A percentile compares a stretch with the other conserved stretches of the same genome.
Evolutionary conservation across 53 echinoderm and acorn worm genomes (phyloP).

Genomic region (Actinopyga echinites): DNA sequence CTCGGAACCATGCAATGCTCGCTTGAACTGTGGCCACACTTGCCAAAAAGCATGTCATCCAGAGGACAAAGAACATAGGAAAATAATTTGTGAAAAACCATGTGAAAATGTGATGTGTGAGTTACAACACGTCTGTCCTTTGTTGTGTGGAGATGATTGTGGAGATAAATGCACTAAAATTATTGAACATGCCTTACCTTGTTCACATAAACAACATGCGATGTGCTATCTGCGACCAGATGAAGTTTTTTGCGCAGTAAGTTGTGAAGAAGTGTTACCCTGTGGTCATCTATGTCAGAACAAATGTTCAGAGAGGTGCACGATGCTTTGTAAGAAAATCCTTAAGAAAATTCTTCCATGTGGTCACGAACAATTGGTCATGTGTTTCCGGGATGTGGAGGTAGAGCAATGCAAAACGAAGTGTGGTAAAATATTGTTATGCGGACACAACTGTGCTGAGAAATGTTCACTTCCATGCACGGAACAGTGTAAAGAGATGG

Average conservation of each 20-base stretch:
- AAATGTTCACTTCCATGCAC: constrained; percentile 40
- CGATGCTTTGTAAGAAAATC: constrained; percentile 24
- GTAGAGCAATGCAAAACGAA: constrained; percentile 44
- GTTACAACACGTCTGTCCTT: constrained; percentile 46
- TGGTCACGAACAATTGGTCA: constrained; percentile 56
- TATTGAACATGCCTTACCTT: constrained; percentile 58
- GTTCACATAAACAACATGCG: not conserved
- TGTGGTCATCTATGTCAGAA: constrained; percentile 39
- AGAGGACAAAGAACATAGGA: constrained; percentile 48
- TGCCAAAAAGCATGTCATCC: constrained; percentile 61
- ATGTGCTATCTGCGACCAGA: not conserved
- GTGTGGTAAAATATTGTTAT: constrained; percentile 60
- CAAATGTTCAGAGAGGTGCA: not conserved
- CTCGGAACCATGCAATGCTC: constrained; percentile 41
- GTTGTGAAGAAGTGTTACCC: not conserved
- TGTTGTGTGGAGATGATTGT: constrained; percentile 52
- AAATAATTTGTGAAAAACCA: constrained; percentile 40
- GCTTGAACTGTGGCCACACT: constrained; percentile 69
- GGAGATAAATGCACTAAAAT: constrained; percentile 7
- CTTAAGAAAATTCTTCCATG: constrained; percentile 53
- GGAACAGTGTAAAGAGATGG: constrained; percentile 13
- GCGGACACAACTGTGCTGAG: constrained; percentile 43
- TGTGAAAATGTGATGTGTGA: constrained; percentile 35
- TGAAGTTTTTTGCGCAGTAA: not conserved
- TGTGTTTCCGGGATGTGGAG: constrained; percentile 59